Evolutionary conservation across 2,888 invertebrate genomes (phyloP), one percentile per base, ranked within the genome.

Genomic region (Drosophila neoperkinsi): DNA sequence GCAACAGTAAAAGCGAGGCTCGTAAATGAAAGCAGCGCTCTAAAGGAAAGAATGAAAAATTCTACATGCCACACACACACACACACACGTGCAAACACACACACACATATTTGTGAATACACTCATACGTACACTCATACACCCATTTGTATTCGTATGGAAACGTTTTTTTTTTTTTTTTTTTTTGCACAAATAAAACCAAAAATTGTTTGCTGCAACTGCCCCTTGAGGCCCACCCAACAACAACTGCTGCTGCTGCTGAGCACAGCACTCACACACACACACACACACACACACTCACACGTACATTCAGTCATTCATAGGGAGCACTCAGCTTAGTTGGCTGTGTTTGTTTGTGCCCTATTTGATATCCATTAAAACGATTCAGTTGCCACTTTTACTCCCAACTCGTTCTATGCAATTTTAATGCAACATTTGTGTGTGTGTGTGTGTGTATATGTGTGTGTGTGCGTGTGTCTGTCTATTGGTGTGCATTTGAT

Each of bases 361-460:
- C 91, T 83, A 90, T 91, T 90, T 89, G 90, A 88, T 88, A 90
- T 88, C 88, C 86, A 90, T 90, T 91, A 90, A 91, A 90, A 84
- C 85, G 84, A 84, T 87, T 84, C 84, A 87, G 72, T 78, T 80
- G 82, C 69, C 73, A 79, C 77, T 75, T 84, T 72, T 52, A 55
- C 41, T n/a, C 65, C 65, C 30, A 28, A 38, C 52, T 43, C 69
- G 59, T 59, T 61, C 43, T 41, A 59, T 84, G 79, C 71, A 71
- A 71, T 74, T 75, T 73, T 73, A 74, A 82, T 81, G 74, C 77
- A 70, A 79, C 25, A 25, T 25, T 25, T 25, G 25, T 16, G 4
- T 46, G 21, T 43, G n/a, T 10, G 74, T 81, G 76, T 65, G 21
- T 57, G 34, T 64, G 56, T 49, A 9, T 28, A 41, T 52, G 52